These are phyloP conservation scores for Ochropleura plecta DNA, from an alignment of 2,888 invertebrate species.

Conservation along the genomic window DNA sequence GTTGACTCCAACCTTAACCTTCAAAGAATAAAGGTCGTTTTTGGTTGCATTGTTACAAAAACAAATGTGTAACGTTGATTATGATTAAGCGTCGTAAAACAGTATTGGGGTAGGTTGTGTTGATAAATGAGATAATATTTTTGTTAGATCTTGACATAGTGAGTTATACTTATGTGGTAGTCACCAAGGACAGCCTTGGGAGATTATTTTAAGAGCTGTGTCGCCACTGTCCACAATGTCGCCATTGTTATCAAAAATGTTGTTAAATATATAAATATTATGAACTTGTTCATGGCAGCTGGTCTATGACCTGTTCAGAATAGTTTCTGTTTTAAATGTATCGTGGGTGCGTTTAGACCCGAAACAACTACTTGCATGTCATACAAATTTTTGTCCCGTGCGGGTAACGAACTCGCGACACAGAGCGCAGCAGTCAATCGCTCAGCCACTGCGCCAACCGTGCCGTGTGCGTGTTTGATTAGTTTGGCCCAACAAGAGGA, in stretches of 20 bases:
- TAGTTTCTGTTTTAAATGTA: too few species aligned
- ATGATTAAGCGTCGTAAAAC: conserved; percentile 62
- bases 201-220: conserved; percentile 21
- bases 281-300: background rate
- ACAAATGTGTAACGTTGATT: conserved; percentile 47
- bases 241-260: conserved; percentile 4
- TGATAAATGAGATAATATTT: conserved; percentile 64
- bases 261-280: background rate
- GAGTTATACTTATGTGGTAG: conserved; percentile 30
- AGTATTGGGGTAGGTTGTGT: conserved; percentile 63
- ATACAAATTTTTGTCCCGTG: too few species aligned
- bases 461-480: too few species aligned
- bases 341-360: too few species aligned
- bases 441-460: too few species aligned
- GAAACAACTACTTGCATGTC: too few species aligned
- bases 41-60: background rate
- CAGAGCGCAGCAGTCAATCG: too few species aligned
- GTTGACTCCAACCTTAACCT: rapidly evolving
- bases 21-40: background rate
- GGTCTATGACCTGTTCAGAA: too few species aligned
- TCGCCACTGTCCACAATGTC: too few species aligned
- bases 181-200: conserved; percentile 34
- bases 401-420: too few species aligned
- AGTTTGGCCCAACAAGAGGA: too few species aligned
- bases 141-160: conserved; percentile 53